A percentile compares a stretch with the other conserved stretches of the same genome.
These are phyloP conservation scores for Junco hyemalis DNA, from an alignment of 2,113 vertebrate species.

Conservation along the genomic window DNA sequence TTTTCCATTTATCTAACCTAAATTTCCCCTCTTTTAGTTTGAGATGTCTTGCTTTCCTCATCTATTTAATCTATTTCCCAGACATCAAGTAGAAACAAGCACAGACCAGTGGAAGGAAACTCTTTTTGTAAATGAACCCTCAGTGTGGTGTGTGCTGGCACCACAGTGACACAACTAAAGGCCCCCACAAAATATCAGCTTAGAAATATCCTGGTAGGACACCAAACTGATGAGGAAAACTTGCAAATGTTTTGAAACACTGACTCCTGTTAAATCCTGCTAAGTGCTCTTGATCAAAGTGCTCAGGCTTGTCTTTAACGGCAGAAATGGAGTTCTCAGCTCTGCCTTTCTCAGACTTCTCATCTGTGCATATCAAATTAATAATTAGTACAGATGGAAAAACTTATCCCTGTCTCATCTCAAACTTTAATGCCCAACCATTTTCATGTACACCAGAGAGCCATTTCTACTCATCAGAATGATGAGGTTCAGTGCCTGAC, in stretches of 20 bases:
- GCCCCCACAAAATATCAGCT: not conserved
- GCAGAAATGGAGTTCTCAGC: not conserved
- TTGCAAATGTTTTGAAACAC: not conserved
- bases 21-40: not conserved
- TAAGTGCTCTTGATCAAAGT: not conserved
- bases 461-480: not conserved
- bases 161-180: not conserved
- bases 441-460: not conserved
- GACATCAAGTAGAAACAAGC: not conserved
- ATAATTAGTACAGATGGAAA: not conserved
- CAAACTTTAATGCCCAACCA: not conserved
- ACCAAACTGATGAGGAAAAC: not conserved
- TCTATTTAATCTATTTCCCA: not conserved
- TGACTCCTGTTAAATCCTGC: not conserved
- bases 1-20: not conserved
- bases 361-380: not conserved
- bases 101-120: not conserved
- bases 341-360: not conserved
- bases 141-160: not conserved
- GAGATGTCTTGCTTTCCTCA: not conserved
- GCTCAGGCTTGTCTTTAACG: not conserved
- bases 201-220: not conserved
- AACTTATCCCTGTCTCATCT: not conserved
- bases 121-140: not conserved
- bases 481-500: constrained; percentile 69